Base-by-base conservation (phyloP, 2,888 invertebrate genomes). In the Phaedon cochleariae region DNA sequence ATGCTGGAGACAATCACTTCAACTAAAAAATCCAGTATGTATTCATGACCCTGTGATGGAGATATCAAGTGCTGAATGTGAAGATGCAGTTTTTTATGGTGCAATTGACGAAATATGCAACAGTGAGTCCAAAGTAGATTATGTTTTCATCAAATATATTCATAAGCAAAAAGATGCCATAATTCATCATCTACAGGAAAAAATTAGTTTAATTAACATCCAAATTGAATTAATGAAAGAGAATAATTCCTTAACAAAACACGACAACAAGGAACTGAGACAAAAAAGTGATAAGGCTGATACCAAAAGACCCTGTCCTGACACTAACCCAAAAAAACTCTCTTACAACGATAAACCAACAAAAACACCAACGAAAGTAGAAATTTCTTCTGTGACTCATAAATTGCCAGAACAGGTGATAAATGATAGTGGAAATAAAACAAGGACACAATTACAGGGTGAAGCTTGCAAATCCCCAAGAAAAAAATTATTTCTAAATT, bases 31-130 rank as follows among this genome's bases (percentile, higher is more conserved):
- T 17, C 31, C 53, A 53, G 31, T 53, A 1, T 53, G 31, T 9
- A 57, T 41, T 41, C 55, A 57, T 57, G 41, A 45, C 12, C 45
- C 41, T 21, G 22, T 57, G 20, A 57, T 57, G 20, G 34, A 37
- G 12, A 15, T 21, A 15, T 15, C 41, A 57, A 57, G 22, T 41
- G 41, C 41, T 57, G 41, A 57, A 20, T 22, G 55, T 20, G 41
- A 57, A 4, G 26, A 57, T 57, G 55, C 41, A 10, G 26, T 6
- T 15, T n/a, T 55, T 12, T 55, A 55, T 20, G 41, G 26, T 12
- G 20, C 34, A 54, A 54, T 34, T 5, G 54, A 54, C 17, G 54
- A 54, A 54, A 34, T 15, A 2, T 31, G 34, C 1, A 20, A 54
- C 18, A 20, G 34, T 54, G 54, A 54, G 54, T 54, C 18, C 3